Percentiles rank a stretch among this genome's conserved stretches.
Evolutionary conservation across 2,888 invertebrate genomes (phyloP).

Genomic region (Erannis defoliaria): DNA sequence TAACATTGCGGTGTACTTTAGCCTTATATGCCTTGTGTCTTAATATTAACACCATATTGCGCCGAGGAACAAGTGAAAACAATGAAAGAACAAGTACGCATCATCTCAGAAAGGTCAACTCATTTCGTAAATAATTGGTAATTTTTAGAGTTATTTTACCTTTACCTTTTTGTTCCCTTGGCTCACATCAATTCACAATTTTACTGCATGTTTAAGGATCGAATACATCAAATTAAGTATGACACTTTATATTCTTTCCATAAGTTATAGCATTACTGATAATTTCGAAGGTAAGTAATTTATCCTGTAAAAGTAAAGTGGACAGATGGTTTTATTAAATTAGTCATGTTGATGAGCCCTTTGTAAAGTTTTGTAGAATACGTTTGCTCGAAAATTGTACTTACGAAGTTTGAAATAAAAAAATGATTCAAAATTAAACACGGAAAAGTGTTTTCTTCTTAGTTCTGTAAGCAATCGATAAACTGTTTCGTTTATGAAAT

Average conservation of each 20-base stretch:
- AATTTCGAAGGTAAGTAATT: slow-evolving; percentile 18
- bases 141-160: slow-evolving; percentile 34
- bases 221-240: slow-evolving; percentile 21
- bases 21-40: neutral
- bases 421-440: too few species aligned
- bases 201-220: slow-evolving; percentile 14
- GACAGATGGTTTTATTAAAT: slow-evolving; percentile 3
- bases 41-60: slow-evolving; percentile 7
- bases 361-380: neutral
- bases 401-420: too few species aligned
- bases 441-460: slow-evolving; percentile 11
- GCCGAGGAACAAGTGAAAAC: slow-evolving; percentile 16
- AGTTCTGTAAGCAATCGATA: slow-evolving; percentile 38
- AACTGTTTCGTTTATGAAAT: slow-evolving; percentile 34
- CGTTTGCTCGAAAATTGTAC: too few species aligned
- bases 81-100: slow-evolving; percentile 19
- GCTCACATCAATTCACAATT: slow-evolving; percentile 21
- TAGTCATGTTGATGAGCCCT: slow-evolving; percentile 6
- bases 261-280: slow-evolving; percentile 7
- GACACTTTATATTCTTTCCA: slow-evolving; percentile 21
- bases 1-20: neutral
- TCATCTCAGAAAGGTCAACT: slow-evolving; percentile 27
- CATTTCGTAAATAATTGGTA: slow-evolving; percentile 30
- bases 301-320: slow-evolving; percentile 8
- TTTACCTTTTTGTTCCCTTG: slow-evolving; percentile 15